A percentile compares a stretch with the other conserved stretches of the same genome.
These are phyloP conservation scores for Chelonus insularis DNA, from an alignment of 1,140 invertebrate genomes.

Conservation along the genomic window DNA sequence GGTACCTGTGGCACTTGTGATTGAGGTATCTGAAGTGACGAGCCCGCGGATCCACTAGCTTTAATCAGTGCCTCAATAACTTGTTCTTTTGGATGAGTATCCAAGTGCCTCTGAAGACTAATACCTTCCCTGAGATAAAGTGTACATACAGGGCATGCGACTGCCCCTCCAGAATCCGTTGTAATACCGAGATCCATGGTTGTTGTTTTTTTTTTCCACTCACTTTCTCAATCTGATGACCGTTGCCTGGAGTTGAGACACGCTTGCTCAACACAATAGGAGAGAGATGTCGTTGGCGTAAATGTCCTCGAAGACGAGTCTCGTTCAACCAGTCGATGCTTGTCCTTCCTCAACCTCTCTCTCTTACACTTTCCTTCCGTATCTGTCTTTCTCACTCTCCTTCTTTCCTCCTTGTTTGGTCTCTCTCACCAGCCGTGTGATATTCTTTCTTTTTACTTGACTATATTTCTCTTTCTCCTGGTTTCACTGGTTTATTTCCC, in stretches of 20 bases:
- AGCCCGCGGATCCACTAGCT: conserved; percentile 37
- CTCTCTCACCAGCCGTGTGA: neutral
- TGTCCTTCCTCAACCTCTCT: conserved; percentile 21
- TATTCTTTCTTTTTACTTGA: conserved; percentile 1
- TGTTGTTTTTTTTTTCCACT: conserved; percentile 14
- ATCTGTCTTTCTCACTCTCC: neutral
- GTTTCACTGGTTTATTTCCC: conserved; percentile 1
- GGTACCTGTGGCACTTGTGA: conserved; percentile 32
- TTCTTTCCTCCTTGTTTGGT: neutral
- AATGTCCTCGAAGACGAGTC: conserved; percentile 16
- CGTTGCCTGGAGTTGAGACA: conserved; percentile 22
- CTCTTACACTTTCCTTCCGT: conserved; percentile 8
- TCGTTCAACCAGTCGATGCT: conserved; percentile 8
- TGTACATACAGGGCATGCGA: conserved; percentile 78
- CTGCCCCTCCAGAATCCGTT: conserved; percentile 40
- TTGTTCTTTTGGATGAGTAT: conserved; percentile 83
- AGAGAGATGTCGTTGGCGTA: conserved; percentile 7
- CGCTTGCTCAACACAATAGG: neutral
- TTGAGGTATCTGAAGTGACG: conserved; percentile 26
- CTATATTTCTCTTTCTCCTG: neutral
- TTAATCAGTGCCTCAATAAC: conserved; percentile 79
- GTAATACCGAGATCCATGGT: conserved; percentile 27
- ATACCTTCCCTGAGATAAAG: conserved; percentile 80
- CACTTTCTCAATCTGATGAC: conserved; percentile 5
- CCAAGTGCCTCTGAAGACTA: conserved; percentile 75